Evolutionary conservation across 1,140 invertebrate genomes (phyloP).

Genomic region (Eriosoma lanigerum): DNA sequence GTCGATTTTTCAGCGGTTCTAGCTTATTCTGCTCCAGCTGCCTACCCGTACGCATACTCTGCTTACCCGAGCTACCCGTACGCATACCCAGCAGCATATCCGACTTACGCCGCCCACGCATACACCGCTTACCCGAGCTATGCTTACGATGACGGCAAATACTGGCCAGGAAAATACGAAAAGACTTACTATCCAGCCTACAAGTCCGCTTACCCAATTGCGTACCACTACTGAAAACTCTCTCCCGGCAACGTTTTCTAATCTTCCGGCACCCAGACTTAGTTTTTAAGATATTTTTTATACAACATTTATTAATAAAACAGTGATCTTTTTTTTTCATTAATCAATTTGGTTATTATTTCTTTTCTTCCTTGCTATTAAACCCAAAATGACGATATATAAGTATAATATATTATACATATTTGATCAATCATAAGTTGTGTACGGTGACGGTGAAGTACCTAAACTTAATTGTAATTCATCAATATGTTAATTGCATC

Average conservation of each 20-base stretch:
- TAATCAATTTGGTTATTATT: neutral
- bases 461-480: no score
- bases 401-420: no score
- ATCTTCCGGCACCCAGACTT: neutral
- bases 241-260: neutral
- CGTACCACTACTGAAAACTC: constrained; percentile 28
- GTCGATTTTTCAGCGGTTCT: neutral
- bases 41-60: constrained; percentile 39
- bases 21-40: constrained; percentile 40
- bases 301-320: constrained; percentile 11
- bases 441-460: no score
- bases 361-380: no score
- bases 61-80: constrained; percentile 30
- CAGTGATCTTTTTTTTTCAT: constrained; percentile 19
- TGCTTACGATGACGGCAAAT: constrained; percentile 54
- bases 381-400: no score
- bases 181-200: constrained; percentile 30
- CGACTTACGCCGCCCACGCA: constrained; percentile 8
- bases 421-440: no score
- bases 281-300: constrained; percentile 27
- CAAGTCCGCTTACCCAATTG: constrained; percentile 23
- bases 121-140: constrained; percentile 52
- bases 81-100: constrained; percentile 35
- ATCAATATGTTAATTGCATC: no score
- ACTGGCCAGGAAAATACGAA: constrained; percentile 56